These are phyloP conservation scores for Sternarchorhynchus goeldii DNA, from an alignment of 2,797 vertebrate species.

Conservation along the genomic window DNA sequence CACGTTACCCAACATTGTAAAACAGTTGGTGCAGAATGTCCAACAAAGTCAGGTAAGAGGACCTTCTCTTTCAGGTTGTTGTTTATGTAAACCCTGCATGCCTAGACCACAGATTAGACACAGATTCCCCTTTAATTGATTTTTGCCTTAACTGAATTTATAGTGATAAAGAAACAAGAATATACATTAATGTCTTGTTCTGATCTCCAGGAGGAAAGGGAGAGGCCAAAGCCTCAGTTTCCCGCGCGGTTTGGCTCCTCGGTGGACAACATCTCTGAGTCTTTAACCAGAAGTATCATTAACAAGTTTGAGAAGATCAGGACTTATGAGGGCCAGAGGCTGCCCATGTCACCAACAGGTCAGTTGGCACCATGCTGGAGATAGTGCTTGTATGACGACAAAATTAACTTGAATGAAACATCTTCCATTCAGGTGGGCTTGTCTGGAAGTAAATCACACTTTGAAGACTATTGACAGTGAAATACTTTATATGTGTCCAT, in stretches of 20 bases:
- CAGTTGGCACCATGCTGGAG: slow-evolving; percentile 17
- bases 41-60: slow-evolving; percentile 69
- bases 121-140: not conserved
- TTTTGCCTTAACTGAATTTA: not conserved
- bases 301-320: slow-evolving; percentile 77
- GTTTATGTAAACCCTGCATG: too few relatives aligned
- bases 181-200: not conserved
- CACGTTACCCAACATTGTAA: slow-evolving; percentile 79
- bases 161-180: not conserved
- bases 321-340: slow-evolving; percentile 70
- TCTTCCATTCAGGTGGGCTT: too few relatives aligned
- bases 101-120: too few relatives aligned
- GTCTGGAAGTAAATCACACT: too few relatives aligned
- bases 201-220: slow-evolving; percentile 73
- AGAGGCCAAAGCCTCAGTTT: slow-evolving; percentile 69
- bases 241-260: slow-evolving; percentile 71
- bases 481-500: too few relatives aligned
- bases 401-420: not conserved
- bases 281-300: slow-evolving; percentile 70
- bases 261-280: slow-evolving; percentile 72
- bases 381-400: not conserved
- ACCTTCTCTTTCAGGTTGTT: not conserved
- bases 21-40: slow-evolving; percentile 72
- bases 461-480: too few relatives aligned
- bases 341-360: slow-evolving; percentile 89